phyloP scores from a whole-genome alignment of 2,888 invertebrate species.

The Andrena camellia region DNA sequence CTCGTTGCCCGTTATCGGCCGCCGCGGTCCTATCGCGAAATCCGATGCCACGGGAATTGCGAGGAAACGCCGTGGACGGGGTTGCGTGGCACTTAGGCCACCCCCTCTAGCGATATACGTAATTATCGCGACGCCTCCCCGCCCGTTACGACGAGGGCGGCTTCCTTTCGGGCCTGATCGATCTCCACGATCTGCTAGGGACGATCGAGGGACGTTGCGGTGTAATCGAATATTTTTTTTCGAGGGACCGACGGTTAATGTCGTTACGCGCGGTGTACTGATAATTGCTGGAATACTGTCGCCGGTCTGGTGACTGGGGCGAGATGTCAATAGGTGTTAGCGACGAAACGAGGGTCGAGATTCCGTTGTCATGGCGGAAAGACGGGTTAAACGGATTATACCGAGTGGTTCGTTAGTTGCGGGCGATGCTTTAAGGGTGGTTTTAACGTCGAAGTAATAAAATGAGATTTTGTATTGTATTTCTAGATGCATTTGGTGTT shows the following conservation, averaged over 20 bases:
- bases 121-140: conserved; percentile 43
- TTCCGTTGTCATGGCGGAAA: not conserved
- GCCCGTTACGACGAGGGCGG: not conserved
- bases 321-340: not conserved
- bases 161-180: conserved; percentile 3
- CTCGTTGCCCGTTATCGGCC: conserved; percentile 54
- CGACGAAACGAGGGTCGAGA: not conserved
- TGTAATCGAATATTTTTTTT: conserved; percentile 43
- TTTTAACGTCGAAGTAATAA: no score
- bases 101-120: conserved; percentile 39
- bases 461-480: no score
- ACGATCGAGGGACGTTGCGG: not conserved
- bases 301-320: not conserved
- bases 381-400: conserved; percentile 3
- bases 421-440: not conserved
- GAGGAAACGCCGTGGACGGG: conserved; percentile 27
- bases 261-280: conserved; percentile 9
- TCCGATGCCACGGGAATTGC: conserved; percentile 55
- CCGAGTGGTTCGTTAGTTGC: not conserved
- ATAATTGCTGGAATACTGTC: not conserved
- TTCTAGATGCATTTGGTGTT: no score
- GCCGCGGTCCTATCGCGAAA: conserved; percentile 62
- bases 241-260: not conserved
- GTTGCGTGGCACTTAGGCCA: conserved; percentile 44
- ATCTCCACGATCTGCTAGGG: conserved; percentile 12